These are phyloP conservation scores for Cuculus canorus DNA, from an alignment of 2,797 vertebrate genomes.

Conservation along the genomic window DNA sequence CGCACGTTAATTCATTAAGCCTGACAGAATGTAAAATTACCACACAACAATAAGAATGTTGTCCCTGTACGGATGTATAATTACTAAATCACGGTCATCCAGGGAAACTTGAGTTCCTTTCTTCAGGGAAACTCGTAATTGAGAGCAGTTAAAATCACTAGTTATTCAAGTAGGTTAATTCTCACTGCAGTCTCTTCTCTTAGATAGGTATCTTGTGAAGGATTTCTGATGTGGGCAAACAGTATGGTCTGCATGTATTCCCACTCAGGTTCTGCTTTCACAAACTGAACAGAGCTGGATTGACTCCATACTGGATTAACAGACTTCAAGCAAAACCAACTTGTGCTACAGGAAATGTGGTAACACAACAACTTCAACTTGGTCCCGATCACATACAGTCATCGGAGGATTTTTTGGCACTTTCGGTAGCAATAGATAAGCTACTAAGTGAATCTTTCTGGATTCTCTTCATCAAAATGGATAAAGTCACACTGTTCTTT, in stretches of 20 bases:
- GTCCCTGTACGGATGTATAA: neutral
- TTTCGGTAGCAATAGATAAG: neutral
- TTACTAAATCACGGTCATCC: conserved; percentile 30
- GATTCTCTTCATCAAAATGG: neutral
- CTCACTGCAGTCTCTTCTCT: neutral
- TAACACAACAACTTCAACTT: neutral
- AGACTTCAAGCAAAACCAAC: conserved; percentile 35
- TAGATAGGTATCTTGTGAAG: neutral
- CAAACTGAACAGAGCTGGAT: conserved; percentile 18
- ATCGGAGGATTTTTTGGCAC: neutral
- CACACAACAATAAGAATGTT: neutral
- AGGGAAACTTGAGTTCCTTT: neutral
- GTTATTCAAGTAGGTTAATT: neutral
- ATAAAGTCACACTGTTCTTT: neutral
- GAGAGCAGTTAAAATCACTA: neutral
- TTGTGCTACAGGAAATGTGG: neutral
- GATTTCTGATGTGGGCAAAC: conserved; percentile 44
- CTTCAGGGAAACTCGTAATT: neutral
- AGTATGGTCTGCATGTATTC: conserved; percentile 7
- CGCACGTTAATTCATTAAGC: neutral
- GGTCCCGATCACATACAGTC: neutral
- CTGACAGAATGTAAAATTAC: conserved; percentile 6
- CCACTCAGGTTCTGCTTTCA: conserved; percentile 17
- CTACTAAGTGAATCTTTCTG: neutral
- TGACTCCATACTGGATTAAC: neutral